phyloP scores from a whole-genome alignment of 1,140 invertebrate species.

The Drosophila yakuba region DNA sequence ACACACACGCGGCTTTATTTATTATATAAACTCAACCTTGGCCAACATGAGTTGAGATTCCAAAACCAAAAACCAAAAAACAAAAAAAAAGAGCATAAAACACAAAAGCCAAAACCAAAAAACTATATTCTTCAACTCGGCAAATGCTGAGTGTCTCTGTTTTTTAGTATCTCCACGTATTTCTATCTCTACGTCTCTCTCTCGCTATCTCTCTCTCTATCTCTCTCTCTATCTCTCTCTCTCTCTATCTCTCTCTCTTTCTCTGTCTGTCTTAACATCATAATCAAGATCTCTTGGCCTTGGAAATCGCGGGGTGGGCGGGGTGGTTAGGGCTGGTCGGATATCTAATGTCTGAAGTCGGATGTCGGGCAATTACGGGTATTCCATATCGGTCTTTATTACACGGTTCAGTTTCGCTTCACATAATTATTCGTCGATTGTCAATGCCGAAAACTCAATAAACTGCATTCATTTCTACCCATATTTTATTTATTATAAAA shows the following conservation, averaged over 20 bases:
- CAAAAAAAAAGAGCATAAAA: conserved; percentile 4
- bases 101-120: conserved; percentile 20
- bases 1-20: conserved; percentile 43
- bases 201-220: not conserved
- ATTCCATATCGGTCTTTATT: conserved; percentile 31
- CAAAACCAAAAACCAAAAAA: conserved; percentile 28
- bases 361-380: conserved; percentile 25
- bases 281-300: conserved; percentile 20
- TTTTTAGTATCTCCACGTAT: not conserved
- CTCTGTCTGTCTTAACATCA: not conserved
- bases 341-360: conserved; percentile 6
- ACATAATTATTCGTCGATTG: not conserved
- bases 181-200: conserved; percentile 7
- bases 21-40: conserved; percentile 70
- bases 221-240: not conserved
- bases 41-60: conserved; percentile 68
- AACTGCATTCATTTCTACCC: not conserved
- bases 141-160: conserved; percentile 34
- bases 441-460: conserved; percentile 1
- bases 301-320: conserved; percentile 22
- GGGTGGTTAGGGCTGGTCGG: conserved; percentile 27
- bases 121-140: conserved; percentile 55
- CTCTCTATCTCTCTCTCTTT: not conserved
- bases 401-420: conserved; percentile 17
- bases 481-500: no score